Base-by-base conservation (phyloP, 2,888 invertebrate genomes). In the Tenthredo notha region DNA sequence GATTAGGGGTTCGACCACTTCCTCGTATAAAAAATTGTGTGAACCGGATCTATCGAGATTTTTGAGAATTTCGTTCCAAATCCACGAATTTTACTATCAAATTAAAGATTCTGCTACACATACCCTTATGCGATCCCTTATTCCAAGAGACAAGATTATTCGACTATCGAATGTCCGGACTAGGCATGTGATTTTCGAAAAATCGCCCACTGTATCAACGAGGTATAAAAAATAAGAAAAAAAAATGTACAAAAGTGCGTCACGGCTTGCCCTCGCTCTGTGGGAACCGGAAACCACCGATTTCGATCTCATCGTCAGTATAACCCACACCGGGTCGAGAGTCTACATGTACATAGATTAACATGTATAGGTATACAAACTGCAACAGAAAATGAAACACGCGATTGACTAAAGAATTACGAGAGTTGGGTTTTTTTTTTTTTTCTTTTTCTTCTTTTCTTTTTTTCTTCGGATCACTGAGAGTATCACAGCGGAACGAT, bases 281-380 rank as follows among this genome's bases (percentile, higher is more conserved):
- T 90, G 91, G 89, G 91, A 90, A 91, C 90, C 89, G 90, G 91
- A 91, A 91, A 90, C 87, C 87, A 85, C 86, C 87, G 90, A 91
- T 91, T 90, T 88, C 88, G 86, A 91, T 91, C 90, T 89, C 88
- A 50, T 47, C 77, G 54, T 88, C 87, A 86, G 50, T 77, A 54
- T 77, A 77, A 47, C 43, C 21, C 50, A 54, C 37, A 77, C 72
- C 72, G 18, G 77, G 33, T 18, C 12, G 10, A 61, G 25, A 61
- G 18, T 77, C 12, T 47, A 15, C 47, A n/a, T 40, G 21, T 12
- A n/a, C 5, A 40, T 40, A 21, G 7, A 37, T 72, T 9, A 6
- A 6, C 7, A 37, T n/a, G n/a, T 37, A n/a, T 40, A 72, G 18
- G 18, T 50, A 50, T 50, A 50, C 18, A 10, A 40, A n/a, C 21